Base-by-base conservation (phyloP, 1,140 invertebrate genomes). In the Drosophila burlai region DNA sequence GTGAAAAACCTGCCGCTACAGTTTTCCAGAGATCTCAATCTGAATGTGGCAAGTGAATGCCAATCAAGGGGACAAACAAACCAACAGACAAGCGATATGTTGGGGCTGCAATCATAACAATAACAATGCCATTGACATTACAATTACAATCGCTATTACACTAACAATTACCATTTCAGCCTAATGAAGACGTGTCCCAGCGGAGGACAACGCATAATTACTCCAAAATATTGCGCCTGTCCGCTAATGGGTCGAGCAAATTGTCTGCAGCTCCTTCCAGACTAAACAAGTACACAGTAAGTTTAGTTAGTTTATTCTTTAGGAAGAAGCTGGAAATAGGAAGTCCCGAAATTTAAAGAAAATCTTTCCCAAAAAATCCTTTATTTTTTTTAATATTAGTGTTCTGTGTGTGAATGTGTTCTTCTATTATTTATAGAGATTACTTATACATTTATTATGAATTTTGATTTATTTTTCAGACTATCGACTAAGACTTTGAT, bases 1-100 rank as follows among this genome's bases (percentile, higher is more conserved):
- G 90, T 91, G 85, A 90, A 90, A 91, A 89, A 85, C 79, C 81
- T 69, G 50, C 65, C 73, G 81, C 63, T 68, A 68, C 74, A 75
- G 52, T 81, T 81, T 74, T 40, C 73, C 63, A 40, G 61, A 50
- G 76, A 81, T 84, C 58, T 76, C 60, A 65, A 76, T 71, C 75
- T 81, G 62, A 78, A 78, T 84, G 79, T 90, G 85, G 86, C 85
- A 86, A 91, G 82, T 90, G 85, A 91, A 90, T 85, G 85, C 65
- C 85, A 90, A 90, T 82, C 85, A 82, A 83, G 85, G 85, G 77
- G 83, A 69, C 83, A 87, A 87, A 87, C 82, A 85, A 81, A 75
- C 81, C 65, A 69, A 49, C 46, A 24, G 55, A 58, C 68, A 68
- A 58, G 13, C 54, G 36, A 40, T 57, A 57, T 40, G 67, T 45